Evolutionary conservation across 2,888 invertebrate species (phyloP), one percentile per base, ranked within the genome.

Genomic region (Chesias legatella): DNA sequence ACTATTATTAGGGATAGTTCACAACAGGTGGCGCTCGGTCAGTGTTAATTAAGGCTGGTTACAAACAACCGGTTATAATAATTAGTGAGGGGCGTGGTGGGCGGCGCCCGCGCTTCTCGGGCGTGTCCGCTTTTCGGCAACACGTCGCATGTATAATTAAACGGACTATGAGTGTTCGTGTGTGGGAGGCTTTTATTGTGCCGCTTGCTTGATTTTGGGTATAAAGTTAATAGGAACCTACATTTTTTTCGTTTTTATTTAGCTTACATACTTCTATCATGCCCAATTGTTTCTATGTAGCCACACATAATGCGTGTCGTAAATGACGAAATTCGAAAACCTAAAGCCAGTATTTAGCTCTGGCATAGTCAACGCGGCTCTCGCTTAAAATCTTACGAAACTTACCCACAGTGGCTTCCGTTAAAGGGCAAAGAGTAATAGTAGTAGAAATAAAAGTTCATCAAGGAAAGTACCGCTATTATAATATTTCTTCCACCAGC

Each of bases 1-100:
- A 49, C 53, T 54, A 58, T 60, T 60, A 64, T 66, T 63, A 69
- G 56, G 40, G 57, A 66, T 63, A 64, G 63, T 65, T 58, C 48
- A 60, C 73, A 79, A 81, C 82, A 83, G 84, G 81, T 82, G 83
- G 78, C 75, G 76, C 67, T 56, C 64, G 64, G 61, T 70, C 70
- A 74, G 70, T 43, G 72, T 73, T 85, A 84, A 84, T 84, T 82
- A 80, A 73, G 62, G 67, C 63, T 64, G 67, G 67, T 72, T 67
- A 73, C 73, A 73, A 77, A 74, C 69, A 82, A 86, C 86, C 81
- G 83, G 85, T 85, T 82, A 76, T 81, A 79, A 83, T 82, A 85
- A 85, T 85, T 85, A 84, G 83, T 71, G 69, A 70, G 80, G 79
- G 83, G 81, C 81, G 83, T 63, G 53, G 69, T 79, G 74, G 86